phyloP scores from a whole-genome alignment of 2,888 invertebrate genomes.

The Aromia moschata region DNA sequence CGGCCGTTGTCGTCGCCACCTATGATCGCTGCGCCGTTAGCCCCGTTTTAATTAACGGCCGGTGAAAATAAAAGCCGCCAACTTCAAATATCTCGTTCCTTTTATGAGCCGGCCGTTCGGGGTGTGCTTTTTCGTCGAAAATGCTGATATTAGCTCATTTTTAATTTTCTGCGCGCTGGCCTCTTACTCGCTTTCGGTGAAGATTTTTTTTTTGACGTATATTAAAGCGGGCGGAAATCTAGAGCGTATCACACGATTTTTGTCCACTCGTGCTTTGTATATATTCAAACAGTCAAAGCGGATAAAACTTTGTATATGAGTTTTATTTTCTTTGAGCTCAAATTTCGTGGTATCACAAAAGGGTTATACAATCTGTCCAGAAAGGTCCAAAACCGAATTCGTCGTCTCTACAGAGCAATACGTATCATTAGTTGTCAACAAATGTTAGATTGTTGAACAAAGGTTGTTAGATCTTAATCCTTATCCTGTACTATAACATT shows the following conservation, averaged over 20 bases:
- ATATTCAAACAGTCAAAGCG: no score
- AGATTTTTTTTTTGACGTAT: slow-evolving; percentile 21
- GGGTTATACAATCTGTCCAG: no score
- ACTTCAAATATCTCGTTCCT: slow-evolving; percentile 42
- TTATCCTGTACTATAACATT: no score
- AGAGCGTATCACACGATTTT: not conserved
- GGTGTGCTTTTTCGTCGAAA: slow-evolving; percentile 38
- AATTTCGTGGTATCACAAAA: no score
- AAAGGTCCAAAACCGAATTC: no score
- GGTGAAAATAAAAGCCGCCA: slow-evolving; percentile 52
- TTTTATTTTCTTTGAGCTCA: no score
- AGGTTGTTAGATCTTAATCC: no score
- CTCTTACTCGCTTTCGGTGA: slow-evolving; percentile 12
- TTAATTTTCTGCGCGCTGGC: slow-evolving; percentile 24
- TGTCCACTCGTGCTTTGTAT: not conserved
- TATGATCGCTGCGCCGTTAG: slow-evolving; percentile 53
- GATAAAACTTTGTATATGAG: no score
- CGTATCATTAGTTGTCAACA: no score
- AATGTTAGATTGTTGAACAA: no score
- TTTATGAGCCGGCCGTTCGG: slow-evolving; percentile 34
- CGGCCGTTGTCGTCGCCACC: slow-evolving; percentile 55
- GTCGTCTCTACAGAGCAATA: no score
- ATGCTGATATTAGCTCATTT: slow-evolving; percentile 39
- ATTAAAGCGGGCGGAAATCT: slow-evolving; percentile 1
- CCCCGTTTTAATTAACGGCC: slow-evolving; percentile 56